These are phyloP conservation scores for Harlomillsia oculata DNA, from an alignment of 1,140 invertebrate genomes.

Conservation along the genomic window DNA sequence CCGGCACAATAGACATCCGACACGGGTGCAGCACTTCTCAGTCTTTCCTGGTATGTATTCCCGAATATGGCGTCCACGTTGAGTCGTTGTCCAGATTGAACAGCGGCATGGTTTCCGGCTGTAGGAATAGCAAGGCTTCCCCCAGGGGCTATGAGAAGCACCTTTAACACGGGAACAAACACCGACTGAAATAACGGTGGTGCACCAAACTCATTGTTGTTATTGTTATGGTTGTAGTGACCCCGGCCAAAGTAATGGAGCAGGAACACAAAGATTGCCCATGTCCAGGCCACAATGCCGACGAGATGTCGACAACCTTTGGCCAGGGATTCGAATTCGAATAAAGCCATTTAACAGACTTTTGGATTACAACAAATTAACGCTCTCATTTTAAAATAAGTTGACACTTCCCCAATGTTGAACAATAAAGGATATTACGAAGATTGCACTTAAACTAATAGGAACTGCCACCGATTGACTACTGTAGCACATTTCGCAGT, in stretches of 20 bases:
- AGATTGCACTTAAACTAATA: too few relatives aligned
- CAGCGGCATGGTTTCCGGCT: conserved; percentile 18
- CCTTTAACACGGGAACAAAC: conserved; percentile 29
- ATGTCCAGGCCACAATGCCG: conserved; percentile 28
- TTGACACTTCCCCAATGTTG: too few relatives aligned
- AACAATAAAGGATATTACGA: too few relatives aligned
- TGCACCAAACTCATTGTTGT: conserved; percentile 12
- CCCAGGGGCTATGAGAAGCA: conserved; percentile 17
- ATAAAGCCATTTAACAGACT: conserved; percentile 10
- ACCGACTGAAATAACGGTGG: conserved; percentile 16
- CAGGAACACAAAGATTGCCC: conserved; percentile 27
- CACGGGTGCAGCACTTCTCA: neutral
- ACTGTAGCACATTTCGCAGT: too few relatives aligned
- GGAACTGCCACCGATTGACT: too few relatives aligned
- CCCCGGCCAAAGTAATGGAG: conserved; percentile 21
- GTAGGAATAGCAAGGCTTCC: neutral
- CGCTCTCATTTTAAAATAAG: too few relatives aligned
- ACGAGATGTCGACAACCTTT: conserved; percentile 18
- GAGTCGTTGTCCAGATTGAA: conserved; percentile 11
- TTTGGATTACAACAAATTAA: too few relatives aligned
- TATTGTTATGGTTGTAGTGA: conserved; percentile 13
- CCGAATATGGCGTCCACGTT: neutral
- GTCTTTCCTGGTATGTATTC: neutral
- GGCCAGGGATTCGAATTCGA: conserved; percentile 4
- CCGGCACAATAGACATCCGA: neutral